Conservation (phyloP, 2,113 vertebrate genomes). For the Mastomys coucha region DNA sequence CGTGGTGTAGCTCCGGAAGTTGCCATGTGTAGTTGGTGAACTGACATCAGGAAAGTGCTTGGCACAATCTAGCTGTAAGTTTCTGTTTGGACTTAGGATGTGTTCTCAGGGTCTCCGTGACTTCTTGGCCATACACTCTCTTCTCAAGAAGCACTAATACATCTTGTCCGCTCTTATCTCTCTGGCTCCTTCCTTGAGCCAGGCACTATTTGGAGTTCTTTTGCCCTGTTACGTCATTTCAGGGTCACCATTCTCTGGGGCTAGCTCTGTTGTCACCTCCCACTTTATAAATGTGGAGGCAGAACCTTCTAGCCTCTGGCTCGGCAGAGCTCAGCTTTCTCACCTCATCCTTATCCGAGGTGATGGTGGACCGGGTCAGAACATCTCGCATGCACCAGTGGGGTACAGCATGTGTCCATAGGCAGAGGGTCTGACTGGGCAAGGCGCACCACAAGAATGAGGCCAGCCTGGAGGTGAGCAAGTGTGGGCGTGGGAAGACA, state of each 20-base stretch:
- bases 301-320: not conserved
- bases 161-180: not conserved
- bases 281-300: not conserved
- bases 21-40: not conserved
- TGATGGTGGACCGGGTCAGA: rapidly evolving
- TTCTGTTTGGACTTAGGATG: not conserved
- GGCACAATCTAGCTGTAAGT: not conserved
- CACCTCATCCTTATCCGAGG: not conserved
- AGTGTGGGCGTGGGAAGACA: not conserved
- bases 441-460: not conserved
- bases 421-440: not conserved
- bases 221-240: not conserved
- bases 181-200: not conserved
- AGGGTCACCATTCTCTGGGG: not conserved
- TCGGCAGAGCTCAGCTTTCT: not conserved
- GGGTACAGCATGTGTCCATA: not conserved
- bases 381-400: not conserved
- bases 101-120: not conserved
- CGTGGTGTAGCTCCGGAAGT: not conserved
- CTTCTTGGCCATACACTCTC: conserved; percentile 11
- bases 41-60: rapidly evolving
- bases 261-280: not conserved
- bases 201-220: not conserved
- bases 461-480: not conserved
- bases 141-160: not conserved